Evolutionary conservation across 92 coral and sea anemone species (phyloP), one percentile per base, ranked within the genome.

Genomic region (Hydrozoanthus gracilis): DNA sequence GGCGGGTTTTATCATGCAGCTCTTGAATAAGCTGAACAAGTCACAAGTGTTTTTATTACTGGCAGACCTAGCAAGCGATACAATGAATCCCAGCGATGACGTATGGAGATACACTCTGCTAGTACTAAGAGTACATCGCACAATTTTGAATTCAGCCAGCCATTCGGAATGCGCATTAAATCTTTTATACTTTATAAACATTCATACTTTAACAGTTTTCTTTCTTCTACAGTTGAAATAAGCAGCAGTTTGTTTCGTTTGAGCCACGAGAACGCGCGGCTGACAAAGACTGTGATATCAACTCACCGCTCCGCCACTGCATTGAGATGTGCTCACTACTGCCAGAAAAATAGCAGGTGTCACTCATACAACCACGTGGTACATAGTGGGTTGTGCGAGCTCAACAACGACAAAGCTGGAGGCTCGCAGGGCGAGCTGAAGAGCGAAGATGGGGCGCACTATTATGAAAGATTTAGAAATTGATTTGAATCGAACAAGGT

Each of bases 361-460:
- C 87, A 87, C 44, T 90, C 95, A 18, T 92, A 87, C 71, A 90
- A 86, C 89, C 88, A 87, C 76, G 83, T 77, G 86, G 69, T 65
- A 46, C 77, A 60, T 51, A 86, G 66, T 56, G 82, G 71, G 7
- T 73, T 27, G 71, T 92, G 95, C 17, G 89, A 89, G 51, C 89
- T 92, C 56, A 89, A 92, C 69, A 58, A 79, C 15, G 87, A 54
- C n/a, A 65, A 76, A 27, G 73, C 10, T 8, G 51, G 6, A 17
- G 83, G 49, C 17, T 71, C 64, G 44, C 44, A 45, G 2, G 51
- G 77, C 61, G 14, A 58, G 49, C 51, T 89, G 49, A 54, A 77
- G 15, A 68, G 44, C 14, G 83, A 58, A 55, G 39, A 48, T 13
- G 89, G 73, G 12, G 92, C 44, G 3, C 75, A 78, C n/a, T 89